Evolutionary conservation across 2,888 invertebrate species (phyloP).

Genomic region (Colletes collaris): DNA sequence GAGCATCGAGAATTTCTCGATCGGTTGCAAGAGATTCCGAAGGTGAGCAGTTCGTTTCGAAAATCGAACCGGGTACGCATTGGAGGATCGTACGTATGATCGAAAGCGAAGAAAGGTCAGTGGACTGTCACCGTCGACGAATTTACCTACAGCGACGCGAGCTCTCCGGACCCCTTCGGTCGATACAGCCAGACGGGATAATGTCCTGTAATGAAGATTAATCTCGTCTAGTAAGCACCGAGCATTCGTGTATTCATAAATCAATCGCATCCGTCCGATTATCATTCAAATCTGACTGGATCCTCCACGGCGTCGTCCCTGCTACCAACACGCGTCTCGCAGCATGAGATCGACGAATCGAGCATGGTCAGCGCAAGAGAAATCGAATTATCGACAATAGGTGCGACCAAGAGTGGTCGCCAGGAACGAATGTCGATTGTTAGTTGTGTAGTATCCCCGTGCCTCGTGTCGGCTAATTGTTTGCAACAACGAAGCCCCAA

Average conservation of each 20-base stretch:
- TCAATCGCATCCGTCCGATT: constrained; percentile 78
- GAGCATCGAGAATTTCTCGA: too few species aligned
- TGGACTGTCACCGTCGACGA: constrained; percentile 42
- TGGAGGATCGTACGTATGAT: not conserved
- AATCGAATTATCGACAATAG: constrained; percentile 45
- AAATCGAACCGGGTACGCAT: too few species aligned
- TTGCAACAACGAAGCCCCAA: not conserved
- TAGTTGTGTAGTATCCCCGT: not conserved
- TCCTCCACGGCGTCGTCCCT: constrained; percentile 33
- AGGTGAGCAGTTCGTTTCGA: not conserved
- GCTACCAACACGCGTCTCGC: constrained; percentile 23
- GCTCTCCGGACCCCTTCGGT: constrained; percentile 26
- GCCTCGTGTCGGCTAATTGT: constrained; percentile 19
- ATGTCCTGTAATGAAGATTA: constrained; percentile 80
- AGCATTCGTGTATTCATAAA: constrained; percentile 73
- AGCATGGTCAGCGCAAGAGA: constrained; percentile 8
- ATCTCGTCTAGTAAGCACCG: constrained; percentile 70
- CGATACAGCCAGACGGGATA: constrained; percentile 64
- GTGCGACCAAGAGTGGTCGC: constrained; percentile 28
- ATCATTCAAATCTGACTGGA: constrained; percentile 77
- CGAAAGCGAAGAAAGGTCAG: constrained; percentile 48
- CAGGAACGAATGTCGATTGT: constrained; percentile 6
- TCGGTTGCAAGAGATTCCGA: too few species aligned
- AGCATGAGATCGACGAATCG: constrained; percentile 54
- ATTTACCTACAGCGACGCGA: constrained; percentile 51